Evolutionary conservation across 2,797 vertebrate species (phyloP), one percentile per base, ranked within the genome.

Genomic region (Crocidura indochinensis): DNA sequence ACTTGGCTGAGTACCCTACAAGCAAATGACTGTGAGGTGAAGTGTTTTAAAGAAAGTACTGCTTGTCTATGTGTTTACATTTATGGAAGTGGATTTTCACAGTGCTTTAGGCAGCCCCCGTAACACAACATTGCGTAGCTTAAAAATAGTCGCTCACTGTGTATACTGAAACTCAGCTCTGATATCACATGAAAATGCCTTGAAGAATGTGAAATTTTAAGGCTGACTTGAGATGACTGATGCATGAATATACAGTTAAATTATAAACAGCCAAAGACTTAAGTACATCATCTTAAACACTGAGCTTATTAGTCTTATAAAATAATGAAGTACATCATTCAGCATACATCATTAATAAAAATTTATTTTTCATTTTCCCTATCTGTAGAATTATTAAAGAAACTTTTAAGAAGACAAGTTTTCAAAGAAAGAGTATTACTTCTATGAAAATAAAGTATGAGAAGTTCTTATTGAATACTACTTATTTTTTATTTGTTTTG

Each of bases 1-100:
- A 87, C 91, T 8, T 92, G 65, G 51, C 81, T 85, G 31, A 95
- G 90, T 51, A 86, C 85, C 89, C 60, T 72, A 90, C 89, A 90
- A 51, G 76, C 77, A 91, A 60, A 91, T 3, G 17, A 92, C 68
- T 71, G 22, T 83, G 89, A 81, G 83, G 85, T 67, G 44, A 85
- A 51, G 78, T 65, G 72, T 26, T 74, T 7, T 68, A 77, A 78
- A 69, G 53, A 46, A 77, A 86, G 65, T n/a, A 51, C 56, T 64
- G 47, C 75, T 38, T 46, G 47, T 72, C 29, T 27, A 44, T 49
- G 47, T 17, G 46, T 72, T 87, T 31, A 72, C 49, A 79, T 68
- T 84, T 44, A 53, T n/a, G n/a, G 22, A 84, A 68, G 29, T 11
- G 29, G 46, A 71, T 89, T 94, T 80, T 46, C 46, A 91, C 84